Percentiles rank a stretch among this genome's conserved stretches.
These are phyloP conservation scores for Cheilosia variabilis DNA, from an alignment of 2,888 invertebrate species.

Conservation along the genomic window DNA sequence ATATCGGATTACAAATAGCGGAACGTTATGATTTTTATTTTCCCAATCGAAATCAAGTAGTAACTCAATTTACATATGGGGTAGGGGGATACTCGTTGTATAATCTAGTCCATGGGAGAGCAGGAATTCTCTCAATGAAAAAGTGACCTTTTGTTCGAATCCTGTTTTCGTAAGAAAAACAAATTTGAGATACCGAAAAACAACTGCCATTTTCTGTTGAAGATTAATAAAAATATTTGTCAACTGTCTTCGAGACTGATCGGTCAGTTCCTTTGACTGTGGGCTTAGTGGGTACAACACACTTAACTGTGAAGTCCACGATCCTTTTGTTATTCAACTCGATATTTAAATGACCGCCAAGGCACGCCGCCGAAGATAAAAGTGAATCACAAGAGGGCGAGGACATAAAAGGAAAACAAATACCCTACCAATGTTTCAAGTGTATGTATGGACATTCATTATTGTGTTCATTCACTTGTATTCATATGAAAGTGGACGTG, in stretches of 20 bases:
- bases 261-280: conserved; percentile 30
- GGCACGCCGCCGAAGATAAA: conserved; percentile 32
- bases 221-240: conserved; percentile 37
- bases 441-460: not conserved
- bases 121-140: conserved; percentile 4
- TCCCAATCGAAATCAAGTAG: conserved; percentile 54
- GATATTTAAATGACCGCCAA: conserved; percentile 15
- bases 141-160: not conserved
- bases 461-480: not conserved
- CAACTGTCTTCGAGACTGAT: conserved; percentile 25
- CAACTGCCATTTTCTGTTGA: not conserved
- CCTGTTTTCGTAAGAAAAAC: not conserved
- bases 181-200: not conserved
- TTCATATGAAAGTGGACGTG: not conserved
- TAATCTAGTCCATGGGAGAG: conserved; percentile 14
- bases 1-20: conserved; percentile 59
- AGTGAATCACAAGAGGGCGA: conserved; percentile 14
- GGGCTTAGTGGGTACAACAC: conserved; percentile 9
- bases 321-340: conserved; percentile 34
- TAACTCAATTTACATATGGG: conserved; percentile 39
- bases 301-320: conserved; percentile 1
- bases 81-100: not conserved
- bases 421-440: conserved; percentile 12
- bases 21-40: conserved; percentile 56
- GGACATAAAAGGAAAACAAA: conserved; percentile 44